Percentiles rank a stretch among this genome's conserved stretches.
Evolutionary conservation across 2,797 vertebrate genomes (phyloP).

Genomic region (Cyprinodon diabolis): DNA sequence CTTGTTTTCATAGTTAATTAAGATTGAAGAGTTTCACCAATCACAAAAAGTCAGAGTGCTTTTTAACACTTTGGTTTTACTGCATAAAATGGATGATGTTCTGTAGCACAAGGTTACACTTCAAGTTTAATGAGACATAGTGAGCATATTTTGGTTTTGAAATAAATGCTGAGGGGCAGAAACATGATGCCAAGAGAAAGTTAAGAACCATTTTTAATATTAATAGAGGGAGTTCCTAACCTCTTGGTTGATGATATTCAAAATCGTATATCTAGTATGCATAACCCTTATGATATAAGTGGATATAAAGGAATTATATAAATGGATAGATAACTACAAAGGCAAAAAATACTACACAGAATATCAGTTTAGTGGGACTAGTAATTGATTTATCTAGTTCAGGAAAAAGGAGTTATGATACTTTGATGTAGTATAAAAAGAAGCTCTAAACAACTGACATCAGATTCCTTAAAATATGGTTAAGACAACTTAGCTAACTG

Average conservation of each 20-base stretch:
- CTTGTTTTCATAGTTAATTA: conserved; percentile 68
- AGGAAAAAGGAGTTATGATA: background rate
- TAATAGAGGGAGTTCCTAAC: conserved; percentile 47
- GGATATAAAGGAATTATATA: background rate
- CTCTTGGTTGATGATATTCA: conserved; percentile 27
- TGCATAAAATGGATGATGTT: conserved; percentile 44
- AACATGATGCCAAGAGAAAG: conserved; percentile 44
- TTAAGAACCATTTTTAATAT: conserved; percentile 58
- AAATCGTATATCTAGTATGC: background rate
- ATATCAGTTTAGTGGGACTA: background rate
- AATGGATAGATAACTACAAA: background rate
- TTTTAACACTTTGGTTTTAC: conserved; percentile 47
- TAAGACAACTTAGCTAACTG: background rate
- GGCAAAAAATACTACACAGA: conserved; percentile 6
- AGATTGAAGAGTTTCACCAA: conserved; percentile 66
- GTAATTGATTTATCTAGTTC: background rate
- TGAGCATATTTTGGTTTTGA: conserved; percentile 37
- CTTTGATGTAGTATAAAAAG: background rate
- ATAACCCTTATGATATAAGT: background rate
- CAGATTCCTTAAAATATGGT: background rate
- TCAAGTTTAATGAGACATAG: conserved; percentile 57
- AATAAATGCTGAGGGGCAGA: conserved; percentile 54
- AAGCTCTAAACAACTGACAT: background rate
- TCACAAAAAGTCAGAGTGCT: conserved; percentile 48
- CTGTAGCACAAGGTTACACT: conserved; percentile 49